phyloP scores from a whole-genome alignment of 2,888 invertebrate genomes.

The Entomobrya proxima region DNA sequence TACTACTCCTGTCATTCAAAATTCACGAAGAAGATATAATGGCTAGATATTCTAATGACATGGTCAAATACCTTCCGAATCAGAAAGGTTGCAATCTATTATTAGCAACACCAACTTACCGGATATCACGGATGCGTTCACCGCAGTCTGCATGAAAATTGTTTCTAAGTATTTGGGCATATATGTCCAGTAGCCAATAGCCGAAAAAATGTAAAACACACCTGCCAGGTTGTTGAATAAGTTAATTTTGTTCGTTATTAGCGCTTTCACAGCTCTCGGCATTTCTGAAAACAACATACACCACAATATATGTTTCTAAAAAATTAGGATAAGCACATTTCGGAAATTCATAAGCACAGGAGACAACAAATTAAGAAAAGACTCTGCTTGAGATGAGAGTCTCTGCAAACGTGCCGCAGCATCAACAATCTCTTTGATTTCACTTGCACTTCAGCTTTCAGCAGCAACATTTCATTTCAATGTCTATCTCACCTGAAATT shows the following conservation, averaged over 20 bases:
- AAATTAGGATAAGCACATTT: no score
- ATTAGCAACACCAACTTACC: conserved; percentile 79
- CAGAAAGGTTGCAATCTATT: not conserved
- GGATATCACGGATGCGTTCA: conserved; percentile 83
- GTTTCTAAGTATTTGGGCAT: conserved; percentile 87
- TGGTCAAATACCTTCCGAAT: not conserved
- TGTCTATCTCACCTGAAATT: conserved; percentile 68
- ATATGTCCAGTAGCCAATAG: conserved; percentile 82
- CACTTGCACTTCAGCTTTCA: no score
- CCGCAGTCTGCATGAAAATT: conserved; percentile 84
- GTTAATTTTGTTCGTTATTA: conserved; percentile 83
- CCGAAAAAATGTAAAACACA: conserved; percentile 81
- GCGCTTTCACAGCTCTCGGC: conserved; percentile 80
- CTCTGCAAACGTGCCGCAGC: no score
- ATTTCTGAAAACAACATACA: conserved; percentile 78
- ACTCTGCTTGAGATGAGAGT: no score
- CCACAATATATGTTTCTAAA: no score
- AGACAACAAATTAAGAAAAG: no score
- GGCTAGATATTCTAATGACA: not conserved
- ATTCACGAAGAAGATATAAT: not conserved
- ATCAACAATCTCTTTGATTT: no score
- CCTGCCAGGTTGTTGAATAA: conserved; percentile 83
- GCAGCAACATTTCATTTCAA: conserved; percentile 3
- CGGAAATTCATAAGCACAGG: no score
- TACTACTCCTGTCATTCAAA: conserved; percentile 69